A percentile compares a stretch with the other conserved stretches of the same genome.
phyloP scores from a whole-genome alignment of 2,797 vertebrate species.

The Lutjanus argentimaculatus region DNA sequence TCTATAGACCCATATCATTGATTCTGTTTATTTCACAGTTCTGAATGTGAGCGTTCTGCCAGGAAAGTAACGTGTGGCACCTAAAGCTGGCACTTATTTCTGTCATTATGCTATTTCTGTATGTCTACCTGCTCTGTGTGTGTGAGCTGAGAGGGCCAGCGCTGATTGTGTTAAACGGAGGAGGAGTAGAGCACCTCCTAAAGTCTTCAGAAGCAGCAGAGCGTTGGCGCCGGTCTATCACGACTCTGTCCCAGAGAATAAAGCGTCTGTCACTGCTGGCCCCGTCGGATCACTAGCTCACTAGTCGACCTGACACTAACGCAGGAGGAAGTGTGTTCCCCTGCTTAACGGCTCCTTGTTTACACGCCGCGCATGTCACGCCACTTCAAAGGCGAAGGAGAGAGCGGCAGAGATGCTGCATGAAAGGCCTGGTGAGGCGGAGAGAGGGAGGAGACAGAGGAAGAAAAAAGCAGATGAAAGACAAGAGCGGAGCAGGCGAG shows the following conservation, averaged over 20 bases:
- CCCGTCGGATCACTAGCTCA: constrained; percentile 63
- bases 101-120: constrained; percentile 41
- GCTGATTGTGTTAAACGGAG: constrained; percentile 55
- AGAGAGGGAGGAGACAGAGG: constrained; percentile 63
- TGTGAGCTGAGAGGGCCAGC: constrained; percentile 18
- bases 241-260: constrained; percentile 61
- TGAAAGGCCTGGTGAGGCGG: constrained; percentile 61
- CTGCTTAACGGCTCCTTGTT: constrained; percentile 83
- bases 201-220: constrained; percentile 37
- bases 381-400: constrained; percentile 78
- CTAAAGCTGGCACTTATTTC: constrained; percentile 23
- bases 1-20: not conserved
- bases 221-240: constrained; percentile 42
- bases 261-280: constrained; percentile 64
- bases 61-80: constrained; percentile 42
- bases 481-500: constrained; percentile 54
- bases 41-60: constrained; percentile 27
- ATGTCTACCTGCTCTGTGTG: constrained; percentile 39
- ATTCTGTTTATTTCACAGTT: constrained; percentile 44
- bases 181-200: constrained; percentile 35
- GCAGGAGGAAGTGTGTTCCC: constrained; percentile 81
- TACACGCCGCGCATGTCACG: constrained; percentile 82
- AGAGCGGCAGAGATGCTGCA: constrained; percentile 68
- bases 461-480: constrained; percentile 58
- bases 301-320: constrained; percentile 78